Percentiles rank a stretch among this genome's conserved stretches.
These are phyloP conservation scores for Fissipunctia ypsillon DNA, from an alignment of 2,888 invertebrate species.

Conservation along the genomic window DNA sequence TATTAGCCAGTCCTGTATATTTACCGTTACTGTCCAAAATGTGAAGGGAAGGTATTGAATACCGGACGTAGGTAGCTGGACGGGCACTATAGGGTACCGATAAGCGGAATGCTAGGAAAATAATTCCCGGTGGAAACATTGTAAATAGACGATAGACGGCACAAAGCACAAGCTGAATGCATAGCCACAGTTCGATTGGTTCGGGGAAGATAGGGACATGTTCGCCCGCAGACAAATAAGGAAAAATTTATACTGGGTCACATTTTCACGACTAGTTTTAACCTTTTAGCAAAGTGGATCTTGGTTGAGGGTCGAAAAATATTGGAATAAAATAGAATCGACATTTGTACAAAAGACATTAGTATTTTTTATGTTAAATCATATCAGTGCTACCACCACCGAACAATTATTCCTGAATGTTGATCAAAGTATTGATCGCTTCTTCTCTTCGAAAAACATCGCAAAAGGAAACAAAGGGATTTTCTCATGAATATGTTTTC, in stretches of 20 bases:
- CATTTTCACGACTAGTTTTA: slow-evolving; percentile 42
- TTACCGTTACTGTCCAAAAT: slow-evolving; percentile 31
- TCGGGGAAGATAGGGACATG: slow-evolving; percentile 47
- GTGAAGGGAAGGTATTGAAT: slow-evolving; percentile 36
- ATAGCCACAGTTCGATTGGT: slow-evolving; percentile 69
- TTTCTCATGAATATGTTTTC: background rate
- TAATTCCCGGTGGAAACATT: slow-evolving; percentile 73
- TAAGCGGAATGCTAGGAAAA: slow-evolving; percentile 70
- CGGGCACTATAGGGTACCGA: slow-evolving; percentile 40
- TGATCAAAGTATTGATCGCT: background rate
- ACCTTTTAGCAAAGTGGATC: slow-evolving; percentile 41
- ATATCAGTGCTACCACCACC: background rate
- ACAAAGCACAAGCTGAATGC: slow-evolving; percentile 63
- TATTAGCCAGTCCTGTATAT: slow-evolving; percentile 35
- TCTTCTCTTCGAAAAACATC: background rate
- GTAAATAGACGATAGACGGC: slow-evolving; percentile 70
- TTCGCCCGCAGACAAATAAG: slow-evolving; percentile 56
- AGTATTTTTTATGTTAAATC: background rate
- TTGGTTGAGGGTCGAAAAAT: background rate
- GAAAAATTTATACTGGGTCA: slow-evolving; percentile 53
- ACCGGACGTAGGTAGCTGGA: slow-evolving; percentile 10
- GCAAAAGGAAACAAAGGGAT: background rate
- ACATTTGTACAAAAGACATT: background rate
- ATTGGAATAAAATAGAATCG: slow-evolving; percentile 6
- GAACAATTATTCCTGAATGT: too few relatives aligned